phyloP scores from a whole-genome alignment of 2,888 invertebrate species.

The Zele albiditarsus region DNA sequence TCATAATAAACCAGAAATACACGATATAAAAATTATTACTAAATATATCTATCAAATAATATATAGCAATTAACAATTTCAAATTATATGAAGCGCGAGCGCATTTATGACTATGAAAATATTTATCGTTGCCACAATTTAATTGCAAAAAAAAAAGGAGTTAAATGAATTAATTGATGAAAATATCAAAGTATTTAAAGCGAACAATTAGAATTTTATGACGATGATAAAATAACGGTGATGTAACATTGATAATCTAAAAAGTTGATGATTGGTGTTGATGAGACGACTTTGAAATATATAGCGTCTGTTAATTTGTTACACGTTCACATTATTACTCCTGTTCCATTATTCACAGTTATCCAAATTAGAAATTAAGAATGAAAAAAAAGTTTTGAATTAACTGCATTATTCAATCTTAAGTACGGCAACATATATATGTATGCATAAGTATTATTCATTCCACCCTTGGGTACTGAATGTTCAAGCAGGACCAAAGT shows the following conservation, averaged over 20 bases:
- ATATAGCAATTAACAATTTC: not conserved
- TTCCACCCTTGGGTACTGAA: not conserved
- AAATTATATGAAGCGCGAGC: not conserved
- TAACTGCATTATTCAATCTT: not conserved
- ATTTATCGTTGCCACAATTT: not conserved
- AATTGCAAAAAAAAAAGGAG: not conserved
- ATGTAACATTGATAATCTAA: not conserved
- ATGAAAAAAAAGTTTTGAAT: not conserved
- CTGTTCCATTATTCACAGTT: not conserved
- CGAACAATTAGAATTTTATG: not conserved
- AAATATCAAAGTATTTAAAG: not conserved
- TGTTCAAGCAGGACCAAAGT: slow-evolving; percentile 3
- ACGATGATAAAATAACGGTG: not conserved
- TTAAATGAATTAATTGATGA: not conserved
- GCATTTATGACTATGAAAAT: not conserved
- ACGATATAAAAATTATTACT: not conserved
- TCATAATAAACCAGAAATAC: not conserved
- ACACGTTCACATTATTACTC: not conserved
- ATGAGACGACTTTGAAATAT: slow-evolving; percentile 1
- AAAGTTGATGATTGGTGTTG: slow-evolving; percentile 9
- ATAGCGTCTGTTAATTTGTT: slow-evolving; percentile 18
- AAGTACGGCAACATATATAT: not conserved
- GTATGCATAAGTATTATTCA: not conserved
- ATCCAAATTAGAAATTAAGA: not conserved
- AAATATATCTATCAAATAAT: not conserved